phyloP scores from a whole-genome alignment of 2,888 invertebrate genomes.

The Asteroscopus sphinx region DNA sequence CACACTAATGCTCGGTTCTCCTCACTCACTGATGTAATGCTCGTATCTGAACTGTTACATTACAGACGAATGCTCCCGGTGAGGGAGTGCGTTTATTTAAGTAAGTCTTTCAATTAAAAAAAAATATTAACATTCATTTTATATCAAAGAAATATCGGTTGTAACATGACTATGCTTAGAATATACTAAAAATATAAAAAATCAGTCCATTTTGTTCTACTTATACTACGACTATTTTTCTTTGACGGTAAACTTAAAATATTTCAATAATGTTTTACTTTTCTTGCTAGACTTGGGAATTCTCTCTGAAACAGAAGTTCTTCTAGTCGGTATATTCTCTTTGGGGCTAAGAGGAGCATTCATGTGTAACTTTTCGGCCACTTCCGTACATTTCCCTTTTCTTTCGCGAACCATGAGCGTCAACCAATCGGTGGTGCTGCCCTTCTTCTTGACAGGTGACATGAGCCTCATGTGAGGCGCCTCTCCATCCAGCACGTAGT shows the following conservation, averaged over 20 bases:
- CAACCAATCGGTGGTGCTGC: conserved; percentile 93
- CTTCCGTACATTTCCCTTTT: conserved; percentile 51
- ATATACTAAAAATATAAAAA: conserved; percentile 29
- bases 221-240: conserved; percentile 58
- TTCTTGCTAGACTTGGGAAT: conserved; percentile 67
- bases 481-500: conserved; percentile 93
- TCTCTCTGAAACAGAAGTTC: conserved; percentile 71
- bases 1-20: too few relatives aligned
- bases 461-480: conserved; percentile 93
- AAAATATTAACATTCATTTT: too few relatives aligned
- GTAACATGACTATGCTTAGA: conserved; percentile 27
- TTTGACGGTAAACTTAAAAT: conserved; percentile 74
- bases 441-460: conserved; percentile 92
- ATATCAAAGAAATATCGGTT: conserved; percentile 2
- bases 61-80: too few relatives aligned
- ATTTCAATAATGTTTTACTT: conserved; percentile 75
- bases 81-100: too few relatives aligned
- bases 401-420: conserved; percentile 77
- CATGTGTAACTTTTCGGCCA: conserved; percentile 24
- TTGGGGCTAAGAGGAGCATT: conserved; percentile 69
- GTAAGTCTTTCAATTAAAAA: too few relatives aligned
- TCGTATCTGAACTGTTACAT: too few relatives aligned
- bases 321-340: conserved; percentile 67
- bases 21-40: too few relatives aligned
- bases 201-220: conserved; percentile 55